Base-by-base conservation (phyloP, 2,797 vertebrate genomes). In the Crocodylus rhombifer region DNA sequence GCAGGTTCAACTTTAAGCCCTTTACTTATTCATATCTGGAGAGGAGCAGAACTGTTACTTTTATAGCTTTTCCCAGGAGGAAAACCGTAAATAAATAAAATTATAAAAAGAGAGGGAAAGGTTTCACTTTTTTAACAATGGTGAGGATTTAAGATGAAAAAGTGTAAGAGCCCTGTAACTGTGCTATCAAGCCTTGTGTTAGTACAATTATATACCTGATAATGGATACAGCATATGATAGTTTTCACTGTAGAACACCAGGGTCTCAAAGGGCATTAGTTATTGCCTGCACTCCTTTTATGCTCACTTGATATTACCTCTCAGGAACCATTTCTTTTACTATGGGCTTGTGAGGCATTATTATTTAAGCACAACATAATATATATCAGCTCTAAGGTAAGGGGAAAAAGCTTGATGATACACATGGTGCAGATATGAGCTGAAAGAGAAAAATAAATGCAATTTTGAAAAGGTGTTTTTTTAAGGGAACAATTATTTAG, bases 241-340 rank as follows among this genome's bases (percentile, higher is more conserved):
- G 61, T 60, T 61, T 56, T 95, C 76, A 86, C 36, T 61, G 8
- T 75, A 65, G 69, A 90, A 7, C 57, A 74, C 62, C 71, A 78
- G 81, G 15, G 14, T 25, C 64, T 77, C 64, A 55, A 79, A 51
- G 60, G 55, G 4, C 56, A 55, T 18, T 63, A 25, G 89, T 87
- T 80, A 77, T 79, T 92, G 26, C 25, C 81, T 82, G 4, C 25
- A 20, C 23, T 84, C 28, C 56, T 88, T 89, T 82, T 55, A 16
- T 10, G 28, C 86, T 4, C 61, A 74, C 76, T 82, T 76, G 76
- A 6, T 82, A 17, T 33, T 23, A 84, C 42, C 28, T 80, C 85
- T 81, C 69, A 86, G 36, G 28, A 30, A 58, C 36, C 86, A 42
- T 92, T 95, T 88, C 73, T 92, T 51, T 80, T 95, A 83, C 79